phyloP scores from a whole-genome alignment of 2,888 invertebrate genomes.

The Netelia fuscicornis region DNA sequence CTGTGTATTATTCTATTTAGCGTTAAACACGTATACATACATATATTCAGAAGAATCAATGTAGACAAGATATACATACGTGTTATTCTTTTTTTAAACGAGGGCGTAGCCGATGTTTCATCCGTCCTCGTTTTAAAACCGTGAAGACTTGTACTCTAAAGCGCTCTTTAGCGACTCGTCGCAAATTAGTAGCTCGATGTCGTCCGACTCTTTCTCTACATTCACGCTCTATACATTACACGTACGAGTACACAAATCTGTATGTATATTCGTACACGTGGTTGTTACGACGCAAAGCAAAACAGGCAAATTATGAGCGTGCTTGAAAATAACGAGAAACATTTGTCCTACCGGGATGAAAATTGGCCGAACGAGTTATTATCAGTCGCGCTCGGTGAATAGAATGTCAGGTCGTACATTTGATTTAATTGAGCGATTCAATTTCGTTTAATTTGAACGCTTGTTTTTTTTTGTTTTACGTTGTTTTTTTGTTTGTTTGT shows the following conservation, averaged over 20 bases:
- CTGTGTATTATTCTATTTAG: neutral
- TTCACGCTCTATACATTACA: neutral
- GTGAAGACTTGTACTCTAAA: conserved; percentile 43
- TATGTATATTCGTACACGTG: neutral
- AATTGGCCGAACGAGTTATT: neutral
- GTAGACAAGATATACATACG: neutral
- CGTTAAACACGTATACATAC: conserved; percentile 3
- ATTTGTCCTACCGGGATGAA: neutral
- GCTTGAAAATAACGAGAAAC: neutral
- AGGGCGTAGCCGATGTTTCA: conserved; percentile 62
- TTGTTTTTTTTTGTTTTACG: neutral
- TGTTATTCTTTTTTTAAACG: conserved; percentile 55
- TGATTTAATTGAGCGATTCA: too few species aligned
- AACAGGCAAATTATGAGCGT: neutral
- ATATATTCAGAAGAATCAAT: conserved; percentile 23
- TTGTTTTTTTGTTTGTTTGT: neutral
- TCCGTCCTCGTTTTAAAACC: conserved; percentile 54
- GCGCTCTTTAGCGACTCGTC: conserved; percentile 58
- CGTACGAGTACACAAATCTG: neutral
- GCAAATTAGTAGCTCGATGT: conserved; percentile 62
- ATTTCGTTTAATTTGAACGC: neutral
- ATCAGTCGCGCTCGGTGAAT: too few species aligned
- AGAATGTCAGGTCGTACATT: too few species aligned
- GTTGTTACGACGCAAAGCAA: neutral
- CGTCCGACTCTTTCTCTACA: conserved; percentile 21